Conservation (phyloP, 2,888 invertebrate species). For the Lampropteryx suffumata region DNA sequence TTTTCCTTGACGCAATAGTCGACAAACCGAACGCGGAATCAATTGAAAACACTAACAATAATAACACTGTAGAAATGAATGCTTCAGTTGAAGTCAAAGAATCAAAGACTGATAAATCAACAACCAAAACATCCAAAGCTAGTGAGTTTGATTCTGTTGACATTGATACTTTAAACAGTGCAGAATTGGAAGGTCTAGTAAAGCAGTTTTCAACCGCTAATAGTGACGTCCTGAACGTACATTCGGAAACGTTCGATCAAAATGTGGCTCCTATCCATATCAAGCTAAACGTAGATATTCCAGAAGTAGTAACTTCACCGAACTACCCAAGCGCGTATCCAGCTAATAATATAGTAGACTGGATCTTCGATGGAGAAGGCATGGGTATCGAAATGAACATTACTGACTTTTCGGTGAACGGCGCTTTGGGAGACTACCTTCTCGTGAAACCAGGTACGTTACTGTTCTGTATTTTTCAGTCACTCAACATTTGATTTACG, state of each 20-base stretch:
- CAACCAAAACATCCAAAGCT: not conserved
- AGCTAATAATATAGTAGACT: conserved; percentile 57
- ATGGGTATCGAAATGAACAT: conserved; percentile 71
- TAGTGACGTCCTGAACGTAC: conserved; percentile 42
- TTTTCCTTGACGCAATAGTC: conserved; percentile 49
- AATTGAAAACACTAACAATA: conserved; percentile 7
- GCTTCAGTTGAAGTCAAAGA: conserved; percentile 22
- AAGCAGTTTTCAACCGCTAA: conserved; percentile 45
- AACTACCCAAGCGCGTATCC: conserved; percentile 60
- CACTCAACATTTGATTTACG: too few relatives aligned
- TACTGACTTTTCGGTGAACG: conserved; percentile 62
- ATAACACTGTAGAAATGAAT: conserved; percentile 16
- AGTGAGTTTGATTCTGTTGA: conserved; percentile 3
- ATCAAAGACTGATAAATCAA: not conserved
- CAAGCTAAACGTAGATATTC: conserved; percentile 47
- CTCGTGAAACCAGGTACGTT: conserved; percentile 69
- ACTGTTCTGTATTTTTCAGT: too few relatives aligned
- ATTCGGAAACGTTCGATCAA: conserved; percentile 39
- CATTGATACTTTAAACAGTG: conserved; percentile 43
- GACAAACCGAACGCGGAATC: conserved; percentile 30
- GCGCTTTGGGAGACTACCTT: conserved; percentile 62
- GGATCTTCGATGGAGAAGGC: conserved; percentile 66
- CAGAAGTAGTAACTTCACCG: conserved; percentile 55
- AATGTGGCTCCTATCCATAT: conserved; percentile 46
- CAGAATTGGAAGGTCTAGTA: conserved; percentile 48